Percentiles rank a stretch among this genome's conserved stretches.
Conservation (phyloP, 2,113 vertebrate genomes). For the Bagarius yarrelli region DNA sequence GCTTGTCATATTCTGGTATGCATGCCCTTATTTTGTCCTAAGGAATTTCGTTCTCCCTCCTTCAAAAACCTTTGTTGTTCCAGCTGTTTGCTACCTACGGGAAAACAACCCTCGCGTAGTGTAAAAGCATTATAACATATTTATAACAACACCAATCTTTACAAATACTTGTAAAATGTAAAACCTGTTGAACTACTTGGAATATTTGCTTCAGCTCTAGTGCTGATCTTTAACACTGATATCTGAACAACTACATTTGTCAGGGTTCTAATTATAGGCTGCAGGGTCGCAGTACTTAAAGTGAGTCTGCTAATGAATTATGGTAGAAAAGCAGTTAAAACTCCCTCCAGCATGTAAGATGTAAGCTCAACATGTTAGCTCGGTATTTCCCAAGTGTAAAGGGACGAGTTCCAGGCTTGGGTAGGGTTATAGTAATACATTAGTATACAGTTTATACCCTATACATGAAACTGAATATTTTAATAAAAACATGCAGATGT, state of each 20-base stretch:
- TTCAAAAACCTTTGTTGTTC: constrained; percentile 20
- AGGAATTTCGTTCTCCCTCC: background rate
- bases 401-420: too few relatives aligned
- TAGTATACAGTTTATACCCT: too few relatives aligned
- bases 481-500: too few relatives aligned
- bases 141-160: background rate
- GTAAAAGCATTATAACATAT: background rate
- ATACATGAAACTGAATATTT: too few relatives aligned
- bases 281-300: constrained; percentile 37
- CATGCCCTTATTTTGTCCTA: background rate
- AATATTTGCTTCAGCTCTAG: background rate
- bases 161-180: background rate
- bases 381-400: too few relatives aligned
- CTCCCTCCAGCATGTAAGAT: too few relatives aligned
- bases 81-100: constrained; percentile 20
- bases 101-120: background rate
- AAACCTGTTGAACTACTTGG: background rate
- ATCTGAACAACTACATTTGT: background rate
- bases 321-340: constrained; percentile 10
- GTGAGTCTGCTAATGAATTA: constrained; percentile 38
- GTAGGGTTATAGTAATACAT: too few relatives aligned
- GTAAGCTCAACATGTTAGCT: too few relatives aligned
- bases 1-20: background rate
- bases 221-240: too few relatives aligned
- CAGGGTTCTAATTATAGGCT: constrained; percentile 47